Percentiles rank a stretch among this genome's conserved stretches.
phyloP scores from a whole-genome alignment of 2,113 vertebrate genomes.

The Himantopus leucocephalus region DNA sequence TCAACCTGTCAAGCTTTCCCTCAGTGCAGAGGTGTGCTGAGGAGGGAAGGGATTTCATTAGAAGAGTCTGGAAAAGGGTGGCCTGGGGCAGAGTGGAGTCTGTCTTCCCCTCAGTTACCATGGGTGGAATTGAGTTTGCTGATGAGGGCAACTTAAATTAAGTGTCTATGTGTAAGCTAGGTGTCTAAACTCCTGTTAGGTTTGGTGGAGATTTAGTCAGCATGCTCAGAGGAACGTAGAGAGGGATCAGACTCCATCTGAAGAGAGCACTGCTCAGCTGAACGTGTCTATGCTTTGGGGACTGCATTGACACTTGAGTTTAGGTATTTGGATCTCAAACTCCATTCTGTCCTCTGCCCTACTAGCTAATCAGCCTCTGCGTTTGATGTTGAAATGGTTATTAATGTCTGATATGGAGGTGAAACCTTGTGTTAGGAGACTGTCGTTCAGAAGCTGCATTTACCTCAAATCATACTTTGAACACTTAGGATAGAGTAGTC shows the following conservation, averaged over 20 bases:
- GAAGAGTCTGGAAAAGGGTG: neutral
- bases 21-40: neutral
- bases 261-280: neutral
- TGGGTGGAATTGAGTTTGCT: neutral
- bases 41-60: neutral
- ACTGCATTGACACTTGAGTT: neutral
- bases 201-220: neutral
- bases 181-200: neutral
- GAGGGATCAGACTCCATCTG: neutral
- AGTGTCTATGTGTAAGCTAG: neutral
- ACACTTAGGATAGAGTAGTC: neutral
- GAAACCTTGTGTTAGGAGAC: neutral
- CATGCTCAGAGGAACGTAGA: accelerated
- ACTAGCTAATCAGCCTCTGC: neutral
- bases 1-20: neutral
- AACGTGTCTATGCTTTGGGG: neutral
- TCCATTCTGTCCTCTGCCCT: neutral
- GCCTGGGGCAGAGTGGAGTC: neutral
- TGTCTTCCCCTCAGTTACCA: neutral
- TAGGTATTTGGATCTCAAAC: neutral
- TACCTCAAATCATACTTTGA: neutral
- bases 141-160: neutral
- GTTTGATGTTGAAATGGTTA: neutral
- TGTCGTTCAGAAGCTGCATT: neutral
- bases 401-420: neutral